A percentile compares a stretch with the other conserved stretches of the same genome.
Evolutionary conservation across 2,888 invertebrate species (phyloP).

Genomic region (Nezara viridula): DNA sequence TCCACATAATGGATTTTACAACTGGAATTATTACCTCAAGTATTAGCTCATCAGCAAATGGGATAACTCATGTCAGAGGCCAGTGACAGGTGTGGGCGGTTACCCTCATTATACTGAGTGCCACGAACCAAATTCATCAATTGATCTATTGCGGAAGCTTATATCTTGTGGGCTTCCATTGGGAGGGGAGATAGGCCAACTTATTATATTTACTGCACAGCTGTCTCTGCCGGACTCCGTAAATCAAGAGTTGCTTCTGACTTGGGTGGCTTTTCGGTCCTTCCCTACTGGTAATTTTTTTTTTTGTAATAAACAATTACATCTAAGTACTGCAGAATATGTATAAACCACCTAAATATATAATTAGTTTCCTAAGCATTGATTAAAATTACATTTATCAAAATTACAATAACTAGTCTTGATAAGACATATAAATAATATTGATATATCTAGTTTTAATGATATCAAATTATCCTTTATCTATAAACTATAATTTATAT

Average conservation of each 20-base stretch:
- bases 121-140: slow-evolving; percentile 45
- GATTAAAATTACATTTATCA: too few species aligned
- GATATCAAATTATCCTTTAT: too few species aligned
- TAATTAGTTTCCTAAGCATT: too few species aligned
- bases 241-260: slow-evolving; percentile 18
- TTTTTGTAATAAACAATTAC: too few species aligned
- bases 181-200: slow-evolving; percentile 28
- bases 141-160: slow-evolving; percentile 48
- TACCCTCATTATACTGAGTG: slow-evolving; percentile 38
- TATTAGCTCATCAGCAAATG: slow-evolving; percentile 2
- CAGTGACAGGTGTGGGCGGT: slow-evolving; percentile 38
- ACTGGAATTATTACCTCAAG: neutral
- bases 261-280: neutral
- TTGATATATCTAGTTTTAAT: too few species aligned
- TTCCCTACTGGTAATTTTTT: neutral
- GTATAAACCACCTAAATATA: too few species aligned
- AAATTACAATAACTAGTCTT: too few species aligned
- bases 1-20: neutral
- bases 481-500: too few species aligned
- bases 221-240: slow-evolving; percentile 19
- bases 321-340: too few species aligned
- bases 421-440: too few species aligned
- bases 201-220: slow-evolving; percentile 49
- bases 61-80: slow-evolving; percentile 10
- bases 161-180: slow-evolving; percentile 44